Percentiles rank a stretch among this genome's conserved stretches.
These are phyloP conservation scores for Dromius quadrimaculatus DNA, from an alignment of 2,888 invertebrate species.

Conservation along the genomic window DNA sequence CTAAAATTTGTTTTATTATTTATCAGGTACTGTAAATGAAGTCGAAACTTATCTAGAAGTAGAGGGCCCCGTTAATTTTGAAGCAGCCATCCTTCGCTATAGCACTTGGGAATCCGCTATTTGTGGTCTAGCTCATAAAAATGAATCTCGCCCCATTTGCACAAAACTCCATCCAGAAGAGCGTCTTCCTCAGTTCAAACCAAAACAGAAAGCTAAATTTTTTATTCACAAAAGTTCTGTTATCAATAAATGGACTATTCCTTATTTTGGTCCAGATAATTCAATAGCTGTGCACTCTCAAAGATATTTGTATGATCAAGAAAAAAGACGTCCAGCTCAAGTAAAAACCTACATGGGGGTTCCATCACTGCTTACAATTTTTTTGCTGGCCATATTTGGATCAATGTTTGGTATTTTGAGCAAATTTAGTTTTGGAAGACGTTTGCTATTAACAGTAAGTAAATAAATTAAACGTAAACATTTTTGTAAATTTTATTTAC, in stretches of 20 bases:
- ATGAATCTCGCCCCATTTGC: constrained; percentile 76
- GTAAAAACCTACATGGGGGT: constrained; percentile 75
- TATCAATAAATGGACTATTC: constrained; percentile 73
- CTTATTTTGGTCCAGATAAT: constrained; percentile 87
- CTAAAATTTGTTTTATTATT: background rate
- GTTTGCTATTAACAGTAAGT: constrained; percentile 75
- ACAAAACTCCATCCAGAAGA: constrained; percentile 76
- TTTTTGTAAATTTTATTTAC: constrained; percentile 17
- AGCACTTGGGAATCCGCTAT: constrained; percentile 93
- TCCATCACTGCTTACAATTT: constrained; percentile 68
- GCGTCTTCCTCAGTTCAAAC: constrained; percentile 73
- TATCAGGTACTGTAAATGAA: constrained; percentile 81
- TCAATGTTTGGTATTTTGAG: constrained; percentile 73
- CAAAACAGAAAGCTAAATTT: constrained; percentile 71
- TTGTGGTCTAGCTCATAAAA: constrained; percentile 76
- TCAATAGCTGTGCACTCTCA: constrained; percentile 88
- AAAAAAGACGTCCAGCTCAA: constrained; percentile 82
- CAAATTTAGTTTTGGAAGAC: constrained; percentile 74
- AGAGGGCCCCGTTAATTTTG: constrained; percentile 58
- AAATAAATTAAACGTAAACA: too few species aligned
- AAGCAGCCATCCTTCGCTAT: constrained; percentile 76
- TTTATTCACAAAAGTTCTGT: constrained; percentile 68
- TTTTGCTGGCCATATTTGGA: constrained; percentile 71
- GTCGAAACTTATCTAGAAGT: constrained; percentile 77
- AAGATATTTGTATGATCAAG: constrained; percentile 76